phyloP scores from a whole-genome alignment of 2,888 invertebrate species.

The Ochropleura leucogaster region DNA sequence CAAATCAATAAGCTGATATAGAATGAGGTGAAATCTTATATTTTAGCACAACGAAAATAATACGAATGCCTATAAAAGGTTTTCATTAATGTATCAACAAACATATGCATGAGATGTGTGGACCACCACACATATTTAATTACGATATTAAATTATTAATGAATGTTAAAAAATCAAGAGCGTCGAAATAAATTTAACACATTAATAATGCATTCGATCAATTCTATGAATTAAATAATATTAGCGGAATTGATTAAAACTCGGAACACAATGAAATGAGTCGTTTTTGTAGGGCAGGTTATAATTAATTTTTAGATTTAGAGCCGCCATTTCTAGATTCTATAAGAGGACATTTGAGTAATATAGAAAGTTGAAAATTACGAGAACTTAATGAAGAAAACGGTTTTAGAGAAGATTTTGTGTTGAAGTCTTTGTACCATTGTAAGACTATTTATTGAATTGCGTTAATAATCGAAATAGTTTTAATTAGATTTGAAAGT shows the following conservation, averaged over 20 bases:
- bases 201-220: constrained; percentile 14
- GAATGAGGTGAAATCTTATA: neutral
- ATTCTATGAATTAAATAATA: constrained; percentile 35
- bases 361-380: neutral
- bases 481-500: neutral
- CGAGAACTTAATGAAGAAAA: neutral
- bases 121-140: too few relatives aligned
- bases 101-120: neutral
- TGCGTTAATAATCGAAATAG: too few relatives aligned
- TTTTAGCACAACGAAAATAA: neutral
- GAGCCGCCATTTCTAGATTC: neutral
- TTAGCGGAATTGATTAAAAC: constrained; percentile 33
- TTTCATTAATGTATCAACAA: neutral
- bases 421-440: neutral
- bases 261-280: constrained; percentile 1
- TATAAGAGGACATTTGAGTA: neutral
- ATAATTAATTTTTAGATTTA: constrained; percentile 26
- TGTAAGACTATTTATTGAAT: neutral
- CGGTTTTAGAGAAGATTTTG: neutral
- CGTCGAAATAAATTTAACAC: constrained; percentile 13
- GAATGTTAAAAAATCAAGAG: neutral
- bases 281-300: constrained; percentile 22
- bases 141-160: constrained; percentile 10
- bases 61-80: constrained; percentile 1
- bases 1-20: neutral